phyloP scores from a whole-genome alignment of 2,113 vertebrate species.

The Echinops telfairi region DNA sequence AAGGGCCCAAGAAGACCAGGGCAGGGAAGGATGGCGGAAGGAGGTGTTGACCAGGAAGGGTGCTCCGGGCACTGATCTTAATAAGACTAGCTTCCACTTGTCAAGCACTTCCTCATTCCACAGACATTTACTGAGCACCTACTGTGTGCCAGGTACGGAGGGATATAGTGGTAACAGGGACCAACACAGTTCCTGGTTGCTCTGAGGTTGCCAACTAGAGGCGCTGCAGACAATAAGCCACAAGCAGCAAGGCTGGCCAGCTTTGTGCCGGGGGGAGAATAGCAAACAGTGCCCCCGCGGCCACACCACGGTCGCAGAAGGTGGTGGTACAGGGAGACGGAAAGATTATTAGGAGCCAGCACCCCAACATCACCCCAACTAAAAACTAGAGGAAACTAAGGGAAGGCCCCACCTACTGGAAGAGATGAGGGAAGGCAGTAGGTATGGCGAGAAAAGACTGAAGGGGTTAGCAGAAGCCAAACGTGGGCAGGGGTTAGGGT shows the following conservation, averaged over 20 bases:
- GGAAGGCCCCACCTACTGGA: background rate
- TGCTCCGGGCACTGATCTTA: background rate
- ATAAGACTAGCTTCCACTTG: background rate
- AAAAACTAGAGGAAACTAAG: background rate
- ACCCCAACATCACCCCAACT: background rate
- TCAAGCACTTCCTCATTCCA: background rate
- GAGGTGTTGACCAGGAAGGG: background rate
- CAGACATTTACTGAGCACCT: background rate
- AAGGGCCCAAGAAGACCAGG: conserved; percentile 19
- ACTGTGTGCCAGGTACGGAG: conserved; percentile 1
- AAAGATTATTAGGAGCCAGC: background rate
- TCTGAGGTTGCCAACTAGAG: background rate
- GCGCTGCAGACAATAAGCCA: background rate
- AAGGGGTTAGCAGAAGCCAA: background rate
- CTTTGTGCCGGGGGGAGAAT: background rate
- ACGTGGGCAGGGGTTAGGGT: too few relatives aligned
- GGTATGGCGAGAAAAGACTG: background rate
- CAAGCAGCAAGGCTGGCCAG: background rate
- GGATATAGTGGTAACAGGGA: background rate
- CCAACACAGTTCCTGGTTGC: background rate
- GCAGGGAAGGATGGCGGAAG: background rate
- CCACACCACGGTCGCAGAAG: background rate
- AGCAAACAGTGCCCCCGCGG: background rate
- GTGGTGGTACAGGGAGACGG: background rate
- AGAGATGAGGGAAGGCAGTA: background rate